A percentile compares a stretch with the other conserved stretches of the same genome.
Evolutionary conservation across 1,140 invertebrate species (phyloP).

Genomic region (Zaprionus kolodkinae): DNA sequence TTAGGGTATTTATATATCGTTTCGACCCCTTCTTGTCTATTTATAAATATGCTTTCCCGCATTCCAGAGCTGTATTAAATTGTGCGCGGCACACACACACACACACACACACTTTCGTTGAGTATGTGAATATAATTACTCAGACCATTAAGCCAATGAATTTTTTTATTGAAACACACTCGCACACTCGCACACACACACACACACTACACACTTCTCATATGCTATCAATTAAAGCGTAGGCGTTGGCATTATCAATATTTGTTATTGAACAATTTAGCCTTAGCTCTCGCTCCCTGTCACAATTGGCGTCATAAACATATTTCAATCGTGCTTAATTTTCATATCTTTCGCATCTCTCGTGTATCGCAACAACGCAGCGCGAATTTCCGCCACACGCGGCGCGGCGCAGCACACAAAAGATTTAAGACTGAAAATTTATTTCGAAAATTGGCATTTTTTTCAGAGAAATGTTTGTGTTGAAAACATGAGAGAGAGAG

Average conservation of each 20-base stretch:
- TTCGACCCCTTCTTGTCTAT: neutral
- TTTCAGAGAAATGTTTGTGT: neutral
- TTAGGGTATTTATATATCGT: neutral
- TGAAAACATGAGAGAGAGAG: neutral
- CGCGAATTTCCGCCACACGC: conserved; percentile 2
- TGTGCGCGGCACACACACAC: conserved; percentile 11
- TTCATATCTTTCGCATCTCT: neutral
- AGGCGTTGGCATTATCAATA: conserved; percentile 9
- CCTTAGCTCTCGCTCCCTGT: conserved; percentile 13
- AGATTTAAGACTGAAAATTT: conserved; percentile 4
- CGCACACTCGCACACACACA: neutral
- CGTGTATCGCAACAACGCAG: neutral
- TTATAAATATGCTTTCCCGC: conserved; percentile 16
- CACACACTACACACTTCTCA: neutral
- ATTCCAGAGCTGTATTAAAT: conserved; percentile 37
- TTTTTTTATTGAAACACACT: conserved; percentile 25
- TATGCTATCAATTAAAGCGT: conserved; percentile 15
- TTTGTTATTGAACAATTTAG: conserved; percentile 11
- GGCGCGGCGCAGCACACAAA: neutral
- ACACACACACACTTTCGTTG: conserved; percentile 2
- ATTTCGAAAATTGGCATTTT: neutral
- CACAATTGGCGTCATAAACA: conserved; percentile 33
- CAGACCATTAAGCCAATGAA: conserved; percentile 35
- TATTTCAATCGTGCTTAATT: conserved; percentile 26
- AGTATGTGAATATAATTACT: conserved; percentile 31